Conservation (phyloP, 2,888 invertebrate genomes). For the Prenolepis imparis region DNA sequence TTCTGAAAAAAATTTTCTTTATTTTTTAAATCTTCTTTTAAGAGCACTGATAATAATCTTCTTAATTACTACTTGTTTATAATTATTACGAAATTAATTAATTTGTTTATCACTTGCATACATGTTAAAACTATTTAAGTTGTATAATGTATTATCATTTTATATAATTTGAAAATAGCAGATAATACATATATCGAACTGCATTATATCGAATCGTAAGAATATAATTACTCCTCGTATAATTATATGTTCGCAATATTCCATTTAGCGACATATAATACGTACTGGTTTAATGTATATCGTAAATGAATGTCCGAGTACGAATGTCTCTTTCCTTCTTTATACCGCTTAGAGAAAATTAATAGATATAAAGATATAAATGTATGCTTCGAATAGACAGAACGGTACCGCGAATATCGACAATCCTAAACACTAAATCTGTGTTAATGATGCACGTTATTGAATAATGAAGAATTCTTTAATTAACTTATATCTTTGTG, state of each 20-base stretch:
- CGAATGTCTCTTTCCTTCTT: not conserved
- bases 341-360: not conserved
- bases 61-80: not conserved
- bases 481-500: slow-evolving; percentile 59
- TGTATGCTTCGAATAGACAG: not conserved
- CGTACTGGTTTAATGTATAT: slow-evolving; percentile 1
- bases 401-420: not conserved
- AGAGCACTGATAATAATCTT: not conserved
- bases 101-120: not conserved
- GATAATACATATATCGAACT: not conserved
- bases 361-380: slow-evolving; percentile 1
- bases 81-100: slow-evolving; percentile 15
- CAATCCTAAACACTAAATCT: slow-evolving; percentile 56
- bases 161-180: not conserved
- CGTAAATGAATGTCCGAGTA: not conserved
- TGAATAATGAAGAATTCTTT: slow-evolving; percentile 68
- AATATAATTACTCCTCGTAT: not conserved
- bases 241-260: not conserved
- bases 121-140: not conserved
- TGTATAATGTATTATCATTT: not conserved
- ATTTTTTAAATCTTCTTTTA: not conserved
- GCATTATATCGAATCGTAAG: not conserved
- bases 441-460: slow-evolving; percentile 60
- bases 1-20: not conserved
- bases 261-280: not conserved